Conservation (phyloP, 2,113 vertebrate species). For the Cranoglanis bouderius region DNA sequence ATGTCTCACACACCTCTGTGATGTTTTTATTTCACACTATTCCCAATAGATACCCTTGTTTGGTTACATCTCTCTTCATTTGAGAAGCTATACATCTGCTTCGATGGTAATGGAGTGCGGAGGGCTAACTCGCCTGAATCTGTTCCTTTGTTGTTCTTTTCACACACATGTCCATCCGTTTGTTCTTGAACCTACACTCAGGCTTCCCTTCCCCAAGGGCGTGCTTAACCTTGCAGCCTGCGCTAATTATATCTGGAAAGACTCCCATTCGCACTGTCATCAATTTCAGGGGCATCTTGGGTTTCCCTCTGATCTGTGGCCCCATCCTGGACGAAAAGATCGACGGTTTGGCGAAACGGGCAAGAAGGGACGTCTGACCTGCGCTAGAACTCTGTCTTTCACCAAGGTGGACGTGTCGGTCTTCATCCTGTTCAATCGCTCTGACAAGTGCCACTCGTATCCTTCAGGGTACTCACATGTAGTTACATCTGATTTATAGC, state of each 20-base stretch:
- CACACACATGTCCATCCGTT: constrained; percentile 41
- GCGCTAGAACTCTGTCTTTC: constrained; percentile 56
- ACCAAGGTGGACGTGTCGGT: constrained; percentile 54
- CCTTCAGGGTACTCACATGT: constrained; percentile 6
- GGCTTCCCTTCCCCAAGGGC: constrained; percentile 52
- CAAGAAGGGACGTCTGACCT: constrained; percentile 59
- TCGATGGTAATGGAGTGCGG: neutral
- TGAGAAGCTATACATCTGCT: neutral
- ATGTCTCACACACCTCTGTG: neutral
- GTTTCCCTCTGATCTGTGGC: constrained; percentile 51
- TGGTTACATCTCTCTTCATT: neutral
- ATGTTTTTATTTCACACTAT: neutral
- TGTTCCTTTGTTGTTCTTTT: constrained; percentile 14
- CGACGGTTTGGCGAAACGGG: constrained; percentile 56
- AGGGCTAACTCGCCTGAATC: neutral
- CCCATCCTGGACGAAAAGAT: constrained; percentile 67
- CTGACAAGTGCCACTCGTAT: constrained; percentile 1
- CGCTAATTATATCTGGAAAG: constrained; percentile 74
- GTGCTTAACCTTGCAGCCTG: constrained; percentile 64
- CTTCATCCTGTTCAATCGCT: constrained; percentile 59
- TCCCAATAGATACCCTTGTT: neutral
- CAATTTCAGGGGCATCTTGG: constrained; percentile 66
- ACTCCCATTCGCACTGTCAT: constrained; percentile 68
- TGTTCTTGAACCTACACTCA: constrained; percentile 62
- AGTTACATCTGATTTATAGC: constrained; percentile 11